A percentile compares a stretch with the other conserved stretches of the same genome.
These are phyloP conservation scores for Drosophila neocordata DNA, from an alignment of 1,140 invertebrate genomes.

Conservation along the genomic window DNA sequence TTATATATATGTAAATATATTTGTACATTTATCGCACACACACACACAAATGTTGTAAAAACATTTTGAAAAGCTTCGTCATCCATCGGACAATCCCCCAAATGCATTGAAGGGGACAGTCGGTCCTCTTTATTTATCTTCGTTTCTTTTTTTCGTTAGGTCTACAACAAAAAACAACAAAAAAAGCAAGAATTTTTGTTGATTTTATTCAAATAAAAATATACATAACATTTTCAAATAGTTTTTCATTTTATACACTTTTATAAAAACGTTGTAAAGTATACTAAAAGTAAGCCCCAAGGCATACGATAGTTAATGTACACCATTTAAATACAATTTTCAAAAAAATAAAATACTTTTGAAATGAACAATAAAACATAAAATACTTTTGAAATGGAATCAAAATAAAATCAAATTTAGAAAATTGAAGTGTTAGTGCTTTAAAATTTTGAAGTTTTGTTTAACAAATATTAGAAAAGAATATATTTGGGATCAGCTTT, in stretches of 20 bases:
- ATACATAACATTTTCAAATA: slow-evolving; percentile 49
- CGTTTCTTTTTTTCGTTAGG: slow-evolving; percentile 26
- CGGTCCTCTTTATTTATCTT: slow-evolving; percentile 40
- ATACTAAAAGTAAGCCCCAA: slow-evolving; percentile 4
- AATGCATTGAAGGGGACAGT: slow-evolving; percentile 31
- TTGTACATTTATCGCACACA: slow-evolving; percentile 3
- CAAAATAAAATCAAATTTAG: no score
- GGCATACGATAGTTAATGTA: not conserved
- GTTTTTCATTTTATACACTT: slow-evolving; percentile 18
- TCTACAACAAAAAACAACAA: slow-evolving; percentile 24
- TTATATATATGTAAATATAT: not conserved
- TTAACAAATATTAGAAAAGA: no score
- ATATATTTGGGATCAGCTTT: no score
- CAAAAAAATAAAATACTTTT: not conserved
- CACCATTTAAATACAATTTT: not conserved
- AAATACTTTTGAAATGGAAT: no score
- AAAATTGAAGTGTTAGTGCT: no score
- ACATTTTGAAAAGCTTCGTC: slow-evolving; percentile 68
- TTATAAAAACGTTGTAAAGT: slow-evolving; percentile 31
- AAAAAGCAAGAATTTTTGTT: no score
- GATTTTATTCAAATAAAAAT: slow-evolving; percentile 72
- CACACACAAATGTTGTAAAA: slow-evolving; percentile 68
- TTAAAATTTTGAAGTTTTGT: no score
- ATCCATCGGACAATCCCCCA: slow-evolving; percentile 31
- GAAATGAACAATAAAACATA: not conserved